phyloP scores from a whole-genome alignment of 1,140 invertebrate genomes.

The Nixonia krombeini region DNA sequence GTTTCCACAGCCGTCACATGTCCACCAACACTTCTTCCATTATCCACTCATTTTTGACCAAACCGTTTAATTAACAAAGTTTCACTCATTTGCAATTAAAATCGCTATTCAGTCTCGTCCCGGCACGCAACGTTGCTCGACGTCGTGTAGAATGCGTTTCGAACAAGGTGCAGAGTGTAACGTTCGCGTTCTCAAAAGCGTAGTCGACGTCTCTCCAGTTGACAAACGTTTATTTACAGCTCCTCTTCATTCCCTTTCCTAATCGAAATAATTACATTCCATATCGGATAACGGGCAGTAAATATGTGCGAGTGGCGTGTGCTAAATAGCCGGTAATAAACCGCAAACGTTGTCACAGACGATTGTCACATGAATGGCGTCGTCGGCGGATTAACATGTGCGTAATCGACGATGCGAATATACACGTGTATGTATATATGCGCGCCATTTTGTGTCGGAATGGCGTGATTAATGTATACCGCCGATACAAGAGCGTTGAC shows the following conservation, averaged over 20 bases:
- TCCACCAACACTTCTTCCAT: not conserved
- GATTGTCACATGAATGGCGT: constrained; percentile 3
- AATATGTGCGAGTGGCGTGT: not conserved
- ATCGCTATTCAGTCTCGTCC: no score
- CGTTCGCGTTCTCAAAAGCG: no score
- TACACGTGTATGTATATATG: not conserved
- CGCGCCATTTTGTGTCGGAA: not conserved
- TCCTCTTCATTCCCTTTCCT: no score
- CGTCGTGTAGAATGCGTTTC: no score
- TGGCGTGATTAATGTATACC: constrained; percentile 2
- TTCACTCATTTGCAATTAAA: no score
- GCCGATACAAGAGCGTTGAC: constrained; percentile 4
- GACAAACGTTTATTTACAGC: no score
- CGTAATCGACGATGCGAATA: constrained; percentile 7
- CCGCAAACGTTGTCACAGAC: not conserved
- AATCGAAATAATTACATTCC: constrained; percentile 1
- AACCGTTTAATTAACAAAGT: no score
- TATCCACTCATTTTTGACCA: not conserved
- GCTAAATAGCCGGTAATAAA: constrained; percentile 8
- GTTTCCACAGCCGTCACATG: not conserved
- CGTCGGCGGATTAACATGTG: not conserved
- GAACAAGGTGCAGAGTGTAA: no score
- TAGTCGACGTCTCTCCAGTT: no score
- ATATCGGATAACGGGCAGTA: not conserved
- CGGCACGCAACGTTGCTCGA: no score